Evolutionary conservation across 2,113 vertebrate genomes (phyloP).

Genomic region (Numida meleagris): DNA sequence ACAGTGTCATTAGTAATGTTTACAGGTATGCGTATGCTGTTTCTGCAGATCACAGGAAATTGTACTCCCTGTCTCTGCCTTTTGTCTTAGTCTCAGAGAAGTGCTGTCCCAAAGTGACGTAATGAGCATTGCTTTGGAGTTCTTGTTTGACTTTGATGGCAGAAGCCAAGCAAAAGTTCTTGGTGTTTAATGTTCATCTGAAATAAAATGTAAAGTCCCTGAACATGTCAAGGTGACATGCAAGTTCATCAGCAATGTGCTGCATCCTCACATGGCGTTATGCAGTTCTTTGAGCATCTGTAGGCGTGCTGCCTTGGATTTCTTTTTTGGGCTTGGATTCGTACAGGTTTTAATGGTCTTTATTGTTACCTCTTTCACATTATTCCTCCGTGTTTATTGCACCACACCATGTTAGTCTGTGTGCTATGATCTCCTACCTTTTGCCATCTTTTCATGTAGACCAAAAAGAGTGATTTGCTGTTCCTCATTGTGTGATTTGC

Average conservation of each 20-base stretch:
- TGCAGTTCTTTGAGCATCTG: background rate
- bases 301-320: background rate
- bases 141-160: background rate
- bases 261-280: background rate
- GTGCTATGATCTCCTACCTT: background rate
- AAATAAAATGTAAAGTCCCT: background rate
- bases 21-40: fast-evolving
- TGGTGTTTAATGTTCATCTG: background rate
- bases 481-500: background rate
- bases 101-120: background rate
- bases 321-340: background rate
- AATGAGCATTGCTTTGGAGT: background rate
- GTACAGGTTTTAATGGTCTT: background rate
- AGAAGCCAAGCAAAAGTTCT: background rate
- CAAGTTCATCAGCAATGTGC: background rate
- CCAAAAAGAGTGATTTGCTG: background rate
- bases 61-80: background rate
- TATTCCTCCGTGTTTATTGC: background rate
- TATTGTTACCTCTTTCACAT: background rate
- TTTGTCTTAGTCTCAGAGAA: background rate
- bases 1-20: fast-evolving
- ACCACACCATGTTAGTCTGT: background rate
- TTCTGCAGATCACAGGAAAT: background rate
- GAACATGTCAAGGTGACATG: background rate
- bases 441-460: background rate